Percentiles rank a stretch among this genome's conserved stretches.
Conservation (phyloP, 2,113 vertebrate species). For the Brachypodius melanocephalos region DNA sequence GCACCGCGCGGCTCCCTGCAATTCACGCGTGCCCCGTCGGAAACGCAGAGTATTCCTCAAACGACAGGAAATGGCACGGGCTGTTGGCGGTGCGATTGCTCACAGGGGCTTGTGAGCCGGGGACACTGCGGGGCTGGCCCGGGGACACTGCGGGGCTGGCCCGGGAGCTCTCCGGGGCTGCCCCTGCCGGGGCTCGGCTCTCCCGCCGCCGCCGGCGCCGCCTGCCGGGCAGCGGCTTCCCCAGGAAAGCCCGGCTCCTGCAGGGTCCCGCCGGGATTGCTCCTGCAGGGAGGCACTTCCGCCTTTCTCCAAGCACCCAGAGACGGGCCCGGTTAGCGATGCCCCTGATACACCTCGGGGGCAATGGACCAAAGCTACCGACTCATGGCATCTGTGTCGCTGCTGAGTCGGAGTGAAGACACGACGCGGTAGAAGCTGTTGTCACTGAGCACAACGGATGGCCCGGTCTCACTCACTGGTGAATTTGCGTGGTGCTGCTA, state of each 20-base stretch:
- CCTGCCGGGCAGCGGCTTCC: conserved; percentile 21
- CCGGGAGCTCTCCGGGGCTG: background rate
- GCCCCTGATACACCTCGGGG: accelerated
- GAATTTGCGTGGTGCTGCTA: background rate
- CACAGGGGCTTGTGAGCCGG: accelerated
- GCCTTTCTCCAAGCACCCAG: background rate
- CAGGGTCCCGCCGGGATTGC: accelerated
- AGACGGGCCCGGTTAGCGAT: background rate
- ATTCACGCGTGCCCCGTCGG: accelerated
- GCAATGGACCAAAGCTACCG: background rate
- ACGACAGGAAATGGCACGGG: accelerated
- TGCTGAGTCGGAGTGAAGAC: background rate
- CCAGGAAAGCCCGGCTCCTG: background rate
- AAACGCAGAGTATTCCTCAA: accelerated
- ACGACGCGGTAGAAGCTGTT: background rate
- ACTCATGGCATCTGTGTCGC: background rate
- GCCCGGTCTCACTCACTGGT: background rate
- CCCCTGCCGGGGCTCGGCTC: too few relatives aligned
- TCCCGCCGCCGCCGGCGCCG: conserved; percentile 41
- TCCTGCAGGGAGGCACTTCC: too few relatives aligned
- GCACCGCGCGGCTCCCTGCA: accelerated
- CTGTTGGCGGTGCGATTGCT: accelerated
- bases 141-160: accelerated
- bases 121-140: too few relatives aligned
- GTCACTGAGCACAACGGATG: background rate